These are phyloP conservation scores for Tenodera sinensis DNA, from an alignment of 2,888 invertebrate species.

Conservation along the genomic window DNA sequence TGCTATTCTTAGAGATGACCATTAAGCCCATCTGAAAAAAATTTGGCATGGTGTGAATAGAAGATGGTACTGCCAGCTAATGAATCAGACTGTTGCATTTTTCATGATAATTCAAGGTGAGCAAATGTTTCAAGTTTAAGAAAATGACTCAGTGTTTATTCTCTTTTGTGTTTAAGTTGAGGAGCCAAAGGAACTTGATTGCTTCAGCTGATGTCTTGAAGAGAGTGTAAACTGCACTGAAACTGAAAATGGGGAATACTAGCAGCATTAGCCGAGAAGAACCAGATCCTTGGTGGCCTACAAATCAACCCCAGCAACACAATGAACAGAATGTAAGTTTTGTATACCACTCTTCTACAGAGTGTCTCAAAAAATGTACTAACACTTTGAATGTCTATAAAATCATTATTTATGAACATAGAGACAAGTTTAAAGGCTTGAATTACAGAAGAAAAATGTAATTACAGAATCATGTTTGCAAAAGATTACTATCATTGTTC, in stretches of 20 bases:
- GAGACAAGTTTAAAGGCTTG: too few species aligned
- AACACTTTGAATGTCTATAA: too few species aligned
- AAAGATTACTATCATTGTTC: too few species aligned
- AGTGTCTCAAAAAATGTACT: too few species aligned
- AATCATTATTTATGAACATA: too few species aligned
- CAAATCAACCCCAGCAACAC: neutral
- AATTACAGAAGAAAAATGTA: too few species aligned
- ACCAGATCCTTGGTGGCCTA: conserved; percentile 1
- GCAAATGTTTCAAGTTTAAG: neutral
- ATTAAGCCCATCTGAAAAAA: neutral
- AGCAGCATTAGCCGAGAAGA: neutral
- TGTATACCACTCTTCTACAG: too few species aligned
- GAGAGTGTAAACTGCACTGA: neutral
- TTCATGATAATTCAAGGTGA: neutral
- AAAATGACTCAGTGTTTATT: neutral
- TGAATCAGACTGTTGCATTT: neutral
- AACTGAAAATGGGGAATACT: neutral
- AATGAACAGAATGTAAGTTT: neutral
- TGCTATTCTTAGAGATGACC: neutral
- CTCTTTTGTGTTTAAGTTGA: neutral
- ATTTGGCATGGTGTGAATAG: neutral
- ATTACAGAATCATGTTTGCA: too few species aligned
- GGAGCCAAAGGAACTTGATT: neutral
- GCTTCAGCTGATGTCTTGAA: neutral
- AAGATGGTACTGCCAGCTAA: neutral